Percentiles rank a stretch among this genome's conserved stretches.
Conservation (phyloP, 2,797 vertebrate genomes). For the Semotilus atromaculatus region DNA sequence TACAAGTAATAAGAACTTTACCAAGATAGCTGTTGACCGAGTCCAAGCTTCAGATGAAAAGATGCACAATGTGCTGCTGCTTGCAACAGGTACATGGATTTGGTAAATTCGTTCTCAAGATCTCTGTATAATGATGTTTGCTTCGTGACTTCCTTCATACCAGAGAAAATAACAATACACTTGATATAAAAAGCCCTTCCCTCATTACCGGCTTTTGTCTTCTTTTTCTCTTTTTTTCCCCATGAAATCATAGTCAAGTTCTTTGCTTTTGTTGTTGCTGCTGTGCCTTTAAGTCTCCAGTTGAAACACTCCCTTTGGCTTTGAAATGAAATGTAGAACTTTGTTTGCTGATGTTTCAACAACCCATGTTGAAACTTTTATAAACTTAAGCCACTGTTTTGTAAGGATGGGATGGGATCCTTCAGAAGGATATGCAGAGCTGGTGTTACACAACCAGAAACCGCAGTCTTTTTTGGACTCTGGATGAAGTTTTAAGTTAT, state of each 20-base stretch:
- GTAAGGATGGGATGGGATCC: neutral
- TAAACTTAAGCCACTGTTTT: neutral
- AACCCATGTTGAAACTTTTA: neutral
- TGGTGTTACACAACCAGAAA: neutral
- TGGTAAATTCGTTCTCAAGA: neutral
- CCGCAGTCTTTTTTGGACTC: neutral
- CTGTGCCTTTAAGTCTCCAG: too few relatives aligned
- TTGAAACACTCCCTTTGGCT: too few relatives aligned
- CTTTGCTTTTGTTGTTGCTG: too few relatives aligned
- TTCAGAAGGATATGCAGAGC: neutral
- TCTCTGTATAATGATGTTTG: neutral
- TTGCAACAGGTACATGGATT: constrained; percentile 75
- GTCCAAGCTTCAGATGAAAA: constrained; percentile 66
- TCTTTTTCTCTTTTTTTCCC: neutral
- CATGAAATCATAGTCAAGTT: too few relatives aligned
- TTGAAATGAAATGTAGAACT: too few relatives aligned
- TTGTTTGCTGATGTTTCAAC: neutral
- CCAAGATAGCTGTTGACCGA: constrained; percentile 76
- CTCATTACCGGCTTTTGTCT: neutral
- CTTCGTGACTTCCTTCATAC: neutral
- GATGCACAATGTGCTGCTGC: constrained; percentile 72
- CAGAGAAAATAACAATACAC: neutral
- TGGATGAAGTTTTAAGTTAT: neutral
- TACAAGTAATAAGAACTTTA: constrained; percentile 76
- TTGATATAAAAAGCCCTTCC: neutral